Evolutionary conservation across 2,888 invertebrate species (phyloP).

Genomic region (Rambutsinella grinnellia): DNA sequence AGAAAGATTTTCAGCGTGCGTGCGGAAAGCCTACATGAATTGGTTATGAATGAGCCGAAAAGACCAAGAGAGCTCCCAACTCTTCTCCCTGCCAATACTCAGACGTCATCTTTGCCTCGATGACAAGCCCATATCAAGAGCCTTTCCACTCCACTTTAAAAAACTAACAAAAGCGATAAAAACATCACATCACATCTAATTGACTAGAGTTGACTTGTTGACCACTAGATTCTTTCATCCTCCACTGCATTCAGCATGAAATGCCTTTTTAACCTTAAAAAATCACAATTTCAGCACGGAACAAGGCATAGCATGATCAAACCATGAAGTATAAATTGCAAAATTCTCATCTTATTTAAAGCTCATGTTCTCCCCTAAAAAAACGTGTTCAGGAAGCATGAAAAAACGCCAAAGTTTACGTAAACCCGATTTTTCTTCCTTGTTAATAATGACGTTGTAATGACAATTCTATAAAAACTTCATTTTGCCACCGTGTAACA

Average conservation of each 20-base stretch:
- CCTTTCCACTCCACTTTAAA: not conserved
- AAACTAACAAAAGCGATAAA: not conserved
- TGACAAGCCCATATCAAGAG: no score
- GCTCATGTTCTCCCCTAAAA: no score
- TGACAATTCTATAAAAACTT: slow-evolving; percentile 15
- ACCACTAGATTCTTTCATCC: not conserved
- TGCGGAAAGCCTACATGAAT: not conserved
- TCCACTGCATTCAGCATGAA: no score
- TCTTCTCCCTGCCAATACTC: not conserved
- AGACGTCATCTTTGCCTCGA: slow-evolving; percentile 16
- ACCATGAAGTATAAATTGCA: no score
- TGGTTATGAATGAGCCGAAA: no score
- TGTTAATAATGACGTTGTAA: slow-evolving; percentile 16
- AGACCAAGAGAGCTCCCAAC: not conserved
- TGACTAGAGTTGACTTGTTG: no score
- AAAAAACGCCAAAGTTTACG: no score
- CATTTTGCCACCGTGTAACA: slow-evolving; percentile 13
- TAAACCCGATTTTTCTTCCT: no score
- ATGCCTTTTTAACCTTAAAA: no score
- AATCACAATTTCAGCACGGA: no score
- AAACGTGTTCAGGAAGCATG: no score
- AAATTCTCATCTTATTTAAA: no score
- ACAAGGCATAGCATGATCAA: not conserved
- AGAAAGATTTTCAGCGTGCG: not conserved
- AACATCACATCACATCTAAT: not conserved